These are phyloP conservation scores for Ammodramus savannarum DNA, from an alignment of 2,113 vertebrate species.

Conservation along the genomic window DNA sequence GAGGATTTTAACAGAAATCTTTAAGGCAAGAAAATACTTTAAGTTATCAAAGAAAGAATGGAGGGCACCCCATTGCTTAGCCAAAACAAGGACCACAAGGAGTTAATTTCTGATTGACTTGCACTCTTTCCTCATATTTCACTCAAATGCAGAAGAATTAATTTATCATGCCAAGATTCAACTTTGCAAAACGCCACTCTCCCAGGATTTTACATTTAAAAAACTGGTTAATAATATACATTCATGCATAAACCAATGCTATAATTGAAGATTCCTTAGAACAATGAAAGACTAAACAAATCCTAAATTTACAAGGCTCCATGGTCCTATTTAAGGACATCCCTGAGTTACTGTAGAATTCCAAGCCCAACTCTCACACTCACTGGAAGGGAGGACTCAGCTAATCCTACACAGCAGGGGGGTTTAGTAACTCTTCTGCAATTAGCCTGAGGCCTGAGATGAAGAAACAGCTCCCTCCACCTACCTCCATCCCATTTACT, in stretches of 20 bases:
- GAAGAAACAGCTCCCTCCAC: not conserved
- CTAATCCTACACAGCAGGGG: not conserved
- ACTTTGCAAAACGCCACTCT: not conserved
- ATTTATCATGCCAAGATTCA: not conserved
- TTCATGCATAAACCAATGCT: not conserved
- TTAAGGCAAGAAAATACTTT: not conserved
- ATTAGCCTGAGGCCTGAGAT: not conserved
- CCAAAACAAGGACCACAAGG: not conserved
- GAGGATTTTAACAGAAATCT: not conserved
- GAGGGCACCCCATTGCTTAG: not conserved
- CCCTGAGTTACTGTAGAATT: not conserved
- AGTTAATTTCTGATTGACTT: not conserved
- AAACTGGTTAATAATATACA: conserved; percentile 2
- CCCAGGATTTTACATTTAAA: not conserved
- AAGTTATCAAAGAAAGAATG: not conserved
- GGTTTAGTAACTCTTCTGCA: not conserved
- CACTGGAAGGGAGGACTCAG: not conserved
- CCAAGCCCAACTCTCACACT: not conserved
- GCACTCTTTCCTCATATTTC: not conserved
- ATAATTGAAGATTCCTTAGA: conserved; percentile 29
- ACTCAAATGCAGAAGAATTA: conserved; percentile 8
- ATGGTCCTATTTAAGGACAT: conserved; percentile 25
- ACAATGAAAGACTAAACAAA: conserved; percentile 47
- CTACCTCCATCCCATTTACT: not conserved
- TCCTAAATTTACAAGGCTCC: conserved; percentile 5